Evolutionary conservation across 2,113 vertebrate species (phyloP), one percentile per base, ranked within the genome.

Genomic region (Octodon degus): DNA sequence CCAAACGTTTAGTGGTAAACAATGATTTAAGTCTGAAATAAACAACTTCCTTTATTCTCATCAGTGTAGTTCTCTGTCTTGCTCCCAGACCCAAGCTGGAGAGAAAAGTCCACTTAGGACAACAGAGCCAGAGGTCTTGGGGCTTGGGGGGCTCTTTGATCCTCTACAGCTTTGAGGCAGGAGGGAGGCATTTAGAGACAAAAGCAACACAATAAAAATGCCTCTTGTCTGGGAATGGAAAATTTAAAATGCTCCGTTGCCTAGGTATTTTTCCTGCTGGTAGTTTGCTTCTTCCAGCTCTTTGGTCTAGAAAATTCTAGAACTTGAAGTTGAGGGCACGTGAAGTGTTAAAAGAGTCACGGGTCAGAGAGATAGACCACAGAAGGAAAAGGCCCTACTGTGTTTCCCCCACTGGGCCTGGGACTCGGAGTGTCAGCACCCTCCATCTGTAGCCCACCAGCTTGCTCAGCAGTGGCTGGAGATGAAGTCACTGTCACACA

Each of bases 341-440:
- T 14, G 19, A 11, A 20, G 9, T 9, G 17, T 37, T 32, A 11
- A 37, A 90, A 40, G 34, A 40, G 20, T n/a, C 7, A 7, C 65
- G 9, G 47, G 5, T 12, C 8, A 40, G 22, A n/a, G 20, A 5
- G 55, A 5, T 53, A n/a, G 58, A 20, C 34, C 30, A 2, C 19
- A 24, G 1, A 72, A 86, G 27, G 55, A 4, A 47, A 80, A 11
- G 0, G 5, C 19, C 11, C 14, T 10, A 2, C 3, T 12, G 43
- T 0, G 2, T 14, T 34, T 47, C 30, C 3, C 4, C 1, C 14
- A 1, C 72, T 0, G n/a, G 43, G 22, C 22, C 22, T 0, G 4
- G 7, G 55, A 6, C 34, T n/a, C 27, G 27, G 77, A 32, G 22
- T 32, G 9, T 50, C n/a, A n/a, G 12, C 5, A 25, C 1, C 27